A percentile compares a stretch with the other conserved stretches of the same genome.
Evolutionary conservation across 2,113 vertebrate species (phyloP).

Genomic region (Rhinolophus sinicus): DNA sequence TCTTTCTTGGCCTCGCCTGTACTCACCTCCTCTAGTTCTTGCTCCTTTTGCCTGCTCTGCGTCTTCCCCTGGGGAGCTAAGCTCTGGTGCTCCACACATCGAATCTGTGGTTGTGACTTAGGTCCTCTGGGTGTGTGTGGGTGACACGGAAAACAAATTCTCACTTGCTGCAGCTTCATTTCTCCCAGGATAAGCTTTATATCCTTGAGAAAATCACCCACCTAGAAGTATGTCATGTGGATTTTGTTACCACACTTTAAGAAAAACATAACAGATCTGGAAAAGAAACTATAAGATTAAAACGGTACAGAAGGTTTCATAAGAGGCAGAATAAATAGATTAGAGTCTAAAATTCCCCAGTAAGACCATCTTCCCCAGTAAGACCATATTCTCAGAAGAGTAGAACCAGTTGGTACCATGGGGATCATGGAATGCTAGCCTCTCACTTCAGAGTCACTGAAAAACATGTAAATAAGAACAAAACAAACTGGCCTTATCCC

Average conservation of each 20-base stretch:
- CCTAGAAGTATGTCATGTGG: not conserved
- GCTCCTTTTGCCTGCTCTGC: not conserved
- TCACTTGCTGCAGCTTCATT: not conserved
- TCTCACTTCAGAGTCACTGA: not conserved
- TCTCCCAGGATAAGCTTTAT: not conserved
- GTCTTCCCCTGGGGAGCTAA: accelerated
- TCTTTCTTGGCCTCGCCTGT: not conserved
- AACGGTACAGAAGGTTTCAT: not conserved
- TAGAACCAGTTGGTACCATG: accelerated
- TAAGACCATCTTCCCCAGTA: not conserved
- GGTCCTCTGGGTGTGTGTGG: not conserved
- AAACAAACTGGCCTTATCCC: not conserved
- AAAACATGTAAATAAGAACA: not conserved
- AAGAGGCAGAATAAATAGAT: not conserved
- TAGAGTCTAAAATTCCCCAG: not conserved
- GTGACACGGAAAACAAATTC: not conserved
- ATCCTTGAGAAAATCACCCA: not conserved
- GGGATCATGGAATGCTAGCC: accelerated
- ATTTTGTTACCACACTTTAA: not conserved
- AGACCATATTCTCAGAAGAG: not conserved
- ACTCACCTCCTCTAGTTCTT: accelerated
- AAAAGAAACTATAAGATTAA: not conserved
- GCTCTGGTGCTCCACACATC: accelerated
- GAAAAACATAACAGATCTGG: not conserved
- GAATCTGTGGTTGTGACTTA: too few relatives aligned